These are phyloP conservation scores for Parnassius smintheus DNA, from an alignment of 2,888 invertebrate genomes.

Conservation along the genomic window DNA sequence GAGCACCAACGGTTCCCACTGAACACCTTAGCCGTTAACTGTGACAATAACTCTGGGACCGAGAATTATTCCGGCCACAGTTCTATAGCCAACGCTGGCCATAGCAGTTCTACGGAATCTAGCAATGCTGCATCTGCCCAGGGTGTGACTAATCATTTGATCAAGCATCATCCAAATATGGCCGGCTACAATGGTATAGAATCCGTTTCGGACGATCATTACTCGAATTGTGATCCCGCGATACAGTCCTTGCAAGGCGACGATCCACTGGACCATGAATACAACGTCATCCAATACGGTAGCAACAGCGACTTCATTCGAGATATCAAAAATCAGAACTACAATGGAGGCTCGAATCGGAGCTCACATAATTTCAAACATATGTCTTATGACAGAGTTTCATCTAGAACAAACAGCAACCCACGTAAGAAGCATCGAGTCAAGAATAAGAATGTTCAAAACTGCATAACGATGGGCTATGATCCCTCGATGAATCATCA, in stretches of 20 bases:
- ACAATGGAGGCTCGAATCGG: constrained; percentile 73
- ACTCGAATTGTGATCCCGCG: constrained; percentile 76
- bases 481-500: constrained; percentile 75
- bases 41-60: constrained; percentile 83
- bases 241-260: constrained; percentile 75
- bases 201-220: constrained; percentile 76
- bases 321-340: constrained; percentile 79
- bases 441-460: constrained; percentile 78
- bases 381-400: constrained; percentile 75
- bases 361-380: constrained; percentile 79
- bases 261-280: constrained; percentile 75
- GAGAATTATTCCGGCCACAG: constrained; percentile 84
- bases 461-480: constrained; percentile 82
- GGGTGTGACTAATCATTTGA: constrained; percentile 75
- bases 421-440: constrained; percentile 74
- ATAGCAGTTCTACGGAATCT: constrained; percentile 77
- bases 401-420: constrained; percentile 77
- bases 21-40: constrained; percentile 78
- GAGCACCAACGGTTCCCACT: constrained; percentile 75
- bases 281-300: constrained; percentile 77
- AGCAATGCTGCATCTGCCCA: constrained; percentile 77
- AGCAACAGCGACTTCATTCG: constrained; percentile 75
- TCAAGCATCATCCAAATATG: constrained; percentile 73
- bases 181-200: constrained; percentile 74
- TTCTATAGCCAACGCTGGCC: constrained; percentile 78